Conservation (phyloP, 2,113 vertebrate genomes). For the human region DNA sequence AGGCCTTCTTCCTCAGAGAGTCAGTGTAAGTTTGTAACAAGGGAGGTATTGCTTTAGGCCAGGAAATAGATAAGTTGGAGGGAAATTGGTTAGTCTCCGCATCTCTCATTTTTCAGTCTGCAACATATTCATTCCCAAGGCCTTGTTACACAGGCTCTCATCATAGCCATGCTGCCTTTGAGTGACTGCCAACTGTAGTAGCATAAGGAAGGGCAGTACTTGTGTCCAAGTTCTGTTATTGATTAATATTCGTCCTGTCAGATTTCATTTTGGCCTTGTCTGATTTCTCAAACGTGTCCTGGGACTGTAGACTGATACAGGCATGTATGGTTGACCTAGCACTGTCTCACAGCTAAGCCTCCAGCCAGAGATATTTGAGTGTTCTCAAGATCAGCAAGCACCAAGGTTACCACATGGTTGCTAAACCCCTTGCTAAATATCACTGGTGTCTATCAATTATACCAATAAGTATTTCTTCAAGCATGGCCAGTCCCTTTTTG, state of each 20-base stretch:
- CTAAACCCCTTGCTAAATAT: constrained; percentile 31
- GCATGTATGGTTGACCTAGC: background rate
- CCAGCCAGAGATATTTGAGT: background rate
- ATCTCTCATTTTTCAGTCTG: constrained; percentile 43
- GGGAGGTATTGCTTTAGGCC: constrained; percentile 3
- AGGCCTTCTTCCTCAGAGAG: constrained; percentile 23
- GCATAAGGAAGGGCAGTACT: constrained; percentile 42
- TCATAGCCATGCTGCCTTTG: constrained; percentile 17
- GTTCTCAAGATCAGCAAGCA: background rate
- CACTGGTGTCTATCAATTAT: background rate
- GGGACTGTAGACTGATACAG: background rate
- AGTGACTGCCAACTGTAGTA: constrained; percentile 34
- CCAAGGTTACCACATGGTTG: background rate
- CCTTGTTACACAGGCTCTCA: background rate
- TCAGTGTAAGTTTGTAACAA: constrained; percentile 37
- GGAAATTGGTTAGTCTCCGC: constrained; percentile 9
- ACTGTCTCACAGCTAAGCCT: background rate
- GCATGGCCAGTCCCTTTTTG: background rate
- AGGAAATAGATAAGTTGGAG: constrained; percentile 39
- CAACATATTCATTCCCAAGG: constrained; percentile 26
- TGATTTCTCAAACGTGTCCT: constrained; percentile 9
- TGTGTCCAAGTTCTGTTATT: constrained; percentile 27
- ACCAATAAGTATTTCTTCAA: constrained; percentile 28
- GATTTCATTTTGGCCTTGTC: constrained; percentile 46
- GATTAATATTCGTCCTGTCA: constrained; percentile 34